phyloP scores from a whole-genome alignment of 2,797 vertebrate species.

The Oophaga sylvatica region DNA sequence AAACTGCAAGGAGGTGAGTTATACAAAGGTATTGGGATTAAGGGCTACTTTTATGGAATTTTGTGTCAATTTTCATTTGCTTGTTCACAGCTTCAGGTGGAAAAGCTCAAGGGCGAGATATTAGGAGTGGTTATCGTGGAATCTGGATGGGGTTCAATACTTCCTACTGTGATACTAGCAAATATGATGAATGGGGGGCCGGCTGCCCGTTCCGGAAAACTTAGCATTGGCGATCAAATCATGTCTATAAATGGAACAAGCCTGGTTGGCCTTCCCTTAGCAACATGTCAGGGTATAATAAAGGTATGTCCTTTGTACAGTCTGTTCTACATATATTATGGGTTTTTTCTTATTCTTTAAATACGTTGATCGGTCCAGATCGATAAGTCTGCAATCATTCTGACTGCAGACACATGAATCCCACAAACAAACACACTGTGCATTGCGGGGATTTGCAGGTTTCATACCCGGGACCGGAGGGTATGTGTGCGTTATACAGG shows the following conservation, averaged over 20 bases:
- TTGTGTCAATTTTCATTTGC: not conserved
- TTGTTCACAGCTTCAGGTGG: conserved; percentile 87
- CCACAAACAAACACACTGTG: no score
- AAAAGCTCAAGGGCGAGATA: conserved; percentile 98
- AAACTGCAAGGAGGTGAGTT: conserved; percentile 99
- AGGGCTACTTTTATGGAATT: not conserved
- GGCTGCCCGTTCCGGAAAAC: conserved; percentile 93
- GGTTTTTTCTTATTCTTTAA: not conserved
- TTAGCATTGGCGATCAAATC: conserved; percentile 99
- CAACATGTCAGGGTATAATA: conserved; percentile 99
- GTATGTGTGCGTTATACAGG: no score
- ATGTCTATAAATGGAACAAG: conserved; percentile 99
- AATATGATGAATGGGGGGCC: conserved; percentile 99
- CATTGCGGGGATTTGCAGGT: no score
- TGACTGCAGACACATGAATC: no score
- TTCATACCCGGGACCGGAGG: no score
- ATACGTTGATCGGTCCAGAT: no score
- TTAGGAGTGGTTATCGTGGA: conserved; percentile 98
- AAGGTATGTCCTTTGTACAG: conserved; percentile 78
- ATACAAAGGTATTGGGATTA: not conserved
- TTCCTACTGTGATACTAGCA: conserved; percentile 96
- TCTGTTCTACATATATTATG: not conserved
- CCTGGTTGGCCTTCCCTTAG: conserved; percentile 95
- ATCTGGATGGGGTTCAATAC: conserved; percentile 98
- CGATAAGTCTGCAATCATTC: no score